Conservation (phyloP, 2,888 invertebrate species). For the Epiperipatus broadwayi region DNA sequence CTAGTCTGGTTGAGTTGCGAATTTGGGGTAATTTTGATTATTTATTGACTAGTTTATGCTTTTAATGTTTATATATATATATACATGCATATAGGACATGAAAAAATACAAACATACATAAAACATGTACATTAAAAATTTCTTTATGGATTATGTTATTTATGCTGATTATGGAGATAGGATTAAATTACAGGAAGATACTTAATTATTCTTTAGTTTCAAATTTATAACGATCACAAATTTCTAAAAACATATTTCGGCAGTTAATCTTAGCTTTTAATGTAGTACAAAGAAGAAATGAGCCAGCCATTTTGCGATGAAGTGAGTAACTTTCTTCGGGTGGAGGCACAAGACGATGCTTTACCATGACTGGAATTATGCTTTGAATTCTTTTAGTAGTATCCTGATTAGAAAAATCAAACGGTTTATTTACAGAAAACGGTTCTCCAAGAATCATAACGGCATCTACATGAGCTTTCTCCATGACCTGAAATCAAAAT, state of each 20-base stretch:
- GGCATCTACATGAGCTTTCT: constrained; percentile 83
- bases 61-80: no score
- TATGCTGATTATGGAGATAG: not conserved
- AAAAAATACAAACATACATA: no score
- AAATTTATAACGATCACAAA: constrained; percentile 45
- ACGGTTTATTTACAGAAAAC: constrained; percentile 51
- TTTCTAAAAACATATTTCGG: constrained; percentile 56
- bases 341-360: constrained; percentile 81
- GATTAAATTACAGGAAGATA: no score
- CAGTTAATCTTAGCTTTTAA: constrained; percentile 62
- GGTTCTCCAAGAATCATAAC: constrained; percentile 94
- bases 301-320: constrained; percentile 86
- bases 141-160: not conserved
- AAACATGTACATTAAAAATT: not conserved
- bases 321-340: constrained; percentile 96
- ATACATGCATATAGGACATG: not conserved
- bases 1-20: no score
- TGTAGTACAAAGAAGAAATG: constrained; percentile 75
- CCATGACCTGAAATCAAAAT: constrained; percentile 45
- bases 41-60: no score
- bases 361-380: constrained; percentile 76
- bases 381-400: constrained; percentile 59
- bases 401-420: constrained; percentile 72
- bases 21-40: no score
- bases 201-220: constrained; percentile 18